Base-by-base conservation (phyloP, 1,140 invertebrate species). In the Cephus cinctus region DNA sequence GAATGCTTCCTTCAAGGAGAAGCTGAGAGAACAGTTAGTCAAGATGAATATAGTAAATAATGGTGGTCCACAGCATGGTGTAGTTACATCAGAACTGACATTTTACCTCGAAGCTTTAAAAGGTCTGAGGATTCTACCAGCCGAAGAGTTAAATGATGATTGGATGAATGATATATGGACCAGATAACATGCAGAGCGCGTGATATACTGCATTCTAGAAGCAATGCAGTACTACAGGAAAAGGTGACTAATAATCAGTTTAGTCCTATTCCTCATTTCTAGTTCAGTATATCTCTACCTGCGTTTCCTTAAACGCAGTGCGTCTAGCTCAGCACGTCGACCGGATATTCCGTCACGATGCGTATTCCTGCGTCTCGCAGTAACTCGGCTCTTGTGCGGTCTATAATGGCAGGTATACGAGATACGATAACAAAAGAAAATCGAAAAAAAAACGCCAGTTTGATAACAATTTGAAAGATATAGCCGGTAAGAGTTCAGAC, bases 61-160 rank as follows among this genome's bases (percentile, higher is more conserved):
- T 77, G 95, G 94, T 31, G 94, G 94, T 22, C 94, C 96, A 1
- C 91, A 96, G 66, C 94, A 98, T 72, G 95, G 94, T 36, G 85
- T 97, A 54, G 95, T 98, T 3, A 96, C 89, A 19, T 92, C 93
- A 18, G 96, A 98, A 81, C 78, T 98, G 61, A 92, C 90, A 36
- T 98, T 97, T 79, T 98, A 98, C 75, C 82, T 94, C 50, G 90
- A 96, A 75, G 96, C 92, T 56, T 80, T 98, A 52, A 86, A 89
- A 68, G 88, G 87, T 55, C 76, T 96, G 16, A 87, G 90, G 68
- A 84, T 90, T n/a, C 77, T 92, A 59, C 86, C 88, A 6, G 78
- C 81, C 39, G 82, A 86, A 54, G 86, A 89, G 65, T 69, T 87
- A 59, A 81, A 83, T 65, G 83, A 89, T 60, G 82, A 85, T 63